Evolutionary conservation across 1,140 invertebrate species (phyloP).

Genomic region (Musca vetustissima): DNA sequence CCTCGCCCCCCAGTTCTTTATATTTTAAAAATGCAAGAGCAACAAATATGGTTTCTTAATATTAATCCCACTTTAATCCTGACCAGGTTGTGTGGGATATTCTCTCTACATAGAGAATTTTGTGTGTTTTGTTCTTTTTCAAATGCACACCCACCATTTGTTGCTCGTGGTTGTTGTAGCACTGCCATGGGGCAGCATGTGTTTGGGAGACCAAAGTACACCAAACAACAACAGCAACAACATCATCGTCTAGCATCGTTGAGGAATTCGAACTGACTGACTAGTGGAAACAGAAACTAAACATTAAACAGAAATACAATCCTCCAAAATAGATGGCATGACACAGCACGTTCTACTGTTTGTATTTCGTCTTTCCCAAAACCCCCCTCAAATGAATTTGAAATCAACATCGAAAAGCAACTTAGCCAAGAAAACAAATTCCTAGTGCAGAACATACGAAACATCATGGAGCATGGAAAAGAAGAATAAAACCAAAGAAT

Average conservation of each 20-base stretch:
- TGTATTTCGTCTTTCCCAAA: not conserved
- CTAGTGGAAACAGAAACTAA: too few species aligned
- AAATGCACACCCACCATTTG: not conserved
- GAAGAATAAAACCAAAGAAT: not conserved
- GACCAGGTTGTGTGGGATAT: not conserved
- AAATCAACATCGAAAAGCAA: constrained; percentile 1
- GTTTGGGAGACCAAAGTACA: not conserved
- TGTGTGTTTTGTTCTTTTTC: not conserved
- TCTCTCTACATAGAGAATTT: too few species aligned
- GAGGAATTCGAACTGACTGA: too few species aligned
- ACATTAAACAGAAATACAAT: not conserved
- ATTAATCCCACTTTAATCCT: constrained; percentile 18
- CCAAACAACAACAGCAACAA: not conserved
- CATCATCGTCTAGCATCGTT: too few species aligned
- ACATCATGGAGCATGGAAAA: not conserved
- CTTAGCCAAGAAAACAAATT: not conserved
- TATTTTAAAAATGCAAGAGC: too few species aligned
- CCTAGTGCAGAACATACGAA: too few species aligned
- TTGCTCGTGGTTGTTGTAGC: too few species aligned
- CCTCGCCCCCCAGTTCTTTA: too few species aligned
- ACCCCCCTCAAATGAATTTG: constrained; percentile 10
- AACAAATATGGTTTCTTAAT: constrained; percentile 21
- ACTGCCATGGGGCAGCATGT: not conserved
- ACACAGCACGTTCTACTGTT: constrained; percentile 11
- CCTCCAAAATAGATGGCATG: not conserved